Base-by-base conservation (phyloP, 2,113 vertebrate species). In the Acanthisitta chloris region DNA sequence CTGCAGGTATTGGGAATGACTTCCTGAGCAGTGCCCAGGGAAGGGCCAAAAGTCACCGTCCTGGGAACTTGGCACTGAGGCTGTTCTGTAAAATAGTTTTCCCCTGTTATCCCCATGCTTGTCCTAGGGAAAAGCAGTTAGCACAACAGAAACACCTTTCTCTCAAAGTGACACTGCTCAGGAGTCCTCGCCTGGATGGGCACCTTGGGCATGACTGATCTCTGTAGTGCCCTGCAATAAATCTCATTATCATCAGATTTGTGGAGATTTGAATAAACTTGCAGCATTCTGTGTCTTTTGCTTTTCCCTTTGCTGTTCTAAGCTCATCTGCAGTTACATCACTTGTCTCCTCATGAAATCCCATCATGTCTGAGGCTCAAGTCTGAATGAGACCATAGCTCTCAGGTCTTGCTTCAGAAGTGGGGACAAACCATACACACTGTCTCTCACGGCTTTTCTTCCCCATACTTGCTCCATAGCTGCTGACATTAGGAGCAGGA, bases 91-190 rank as follows among this genome's bases (percentile, higher is more conserved):
- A 71, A 76, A 52, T 14, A 14, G 14, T 61, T 34, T 46, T 17
- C 8, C 12, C 18, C 43, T 45, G 43, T n/a, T 21, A 31, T 19
- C 23, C n/a, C 14, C 24, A 45, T 74, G 81, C 40, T 74, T 24
- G 33, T 92, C 81, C 7, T 86, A 99, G 98, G 33, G 97, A 98
- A 90, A 98, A 98, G 90, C 97, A 97, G 57, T 26, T 17, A 12
- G 98, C 97, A 0, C 96, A 97, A 2, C 81, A 98, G 77, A 98
- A 97, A 70, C 98, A 97, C 43, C 33, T 96, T 54, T 97, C 97
- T 10, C 88, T 98, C 49, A 85, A 98, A 48, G 98, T 98, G 52
- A 98, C 97, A 65, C 96, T 98, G 34, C 92, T 48, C 92, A 98
- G 94, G 66, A 98, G 98, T 29, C 97, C 98, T 16, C 90, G 84